phyloP scores from a whole-genome alignment of 1,140 invertebrate genomes.

The Psilanteris sp. region DNA sequence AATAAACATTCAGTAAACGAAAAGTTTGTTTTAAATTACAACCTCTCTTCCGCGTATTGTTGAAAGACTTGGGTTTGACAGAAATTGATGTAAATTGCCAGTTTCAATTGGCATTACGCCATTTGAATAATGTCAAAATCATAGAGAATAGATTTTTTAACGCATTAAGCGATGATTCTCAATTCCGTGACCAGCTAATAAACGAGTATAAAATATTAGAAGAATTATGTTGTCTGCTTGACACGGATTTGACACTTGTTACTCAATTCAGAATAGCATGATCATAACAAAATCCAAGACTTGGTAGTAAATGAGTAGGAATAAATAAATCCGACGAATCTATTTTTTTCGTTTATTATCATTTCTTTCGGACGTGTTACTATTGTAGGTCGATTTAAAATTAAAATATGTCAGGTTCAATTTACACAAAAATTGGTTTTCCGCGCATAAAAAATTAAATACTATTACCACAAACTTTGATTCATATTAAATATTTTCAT shows the following conservation, averaged over 20 bases:
- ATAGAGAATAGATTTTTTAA: constrained; percentile 16
- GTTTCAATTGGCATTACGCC: constrained; percentile 52
- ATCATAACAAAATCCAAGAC: too few species aligned
- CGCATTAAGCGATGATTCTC: constrained; percentile 22
- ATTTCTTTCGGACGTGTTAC: too few species aligned
- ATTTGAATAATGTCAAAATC: constrained; percentile 40
- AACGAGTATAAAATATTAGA: constrained; percentile 23
- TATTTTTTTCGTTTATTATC: too few species aligned
- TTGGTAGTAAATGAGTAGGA: too few species aligned
- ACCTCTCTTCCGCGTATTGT: constrained; percentile 1
- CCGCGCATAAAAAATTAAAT: too few species aligned
- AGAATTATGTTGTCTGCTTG: constrained; percentile 5
- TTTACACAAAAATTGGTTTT: too few species aligned
- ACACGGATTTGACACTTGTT: constrained; percentile 28
- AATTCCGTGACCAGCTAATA: constrained; percentile 18
- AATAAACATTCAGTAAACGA: not conserved
- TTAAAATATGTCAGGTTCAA: too few species aligned
- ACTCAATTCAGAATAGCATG: not conserved
- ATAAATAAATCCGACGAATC: too few species aligned
- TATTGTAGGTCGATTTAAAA: too few species aligned
- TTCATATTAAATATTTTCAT: too few species aligned
- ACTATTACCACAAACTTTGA: too few species aligned
- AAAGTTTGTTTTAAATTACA: not conserved
- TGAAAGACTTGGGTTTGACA: constrained; percentile 2
- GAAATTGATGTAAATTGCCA: constrained; percentile 37